phyloP scores from a whole-genome alignment of 2,113 vertebrate species.

The Neoarius graeffei region DNA sequence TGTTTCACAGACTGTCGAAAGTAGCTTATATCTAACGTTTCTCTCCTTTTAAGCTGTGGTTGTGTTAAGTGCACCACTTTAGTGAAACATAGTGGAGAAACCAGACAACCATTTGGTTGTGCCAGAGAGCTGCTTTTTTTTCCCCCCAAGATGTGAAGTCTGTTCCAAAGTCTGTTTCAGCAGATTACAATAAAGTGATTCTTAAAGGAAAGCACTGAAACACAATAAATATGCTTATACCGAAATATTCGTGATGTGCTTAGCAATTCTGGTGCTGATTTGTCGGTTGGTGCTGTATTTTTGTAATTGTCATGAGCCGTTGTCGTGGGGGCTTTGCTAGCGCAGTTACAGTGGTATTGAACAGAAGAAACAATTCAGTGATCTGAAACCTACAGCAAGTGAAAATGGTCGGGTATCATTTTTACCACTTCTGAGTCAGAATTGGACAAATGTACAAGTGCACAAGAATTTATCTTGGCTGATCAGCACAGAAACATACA shows the following conservation, averaged over 20 bases:
- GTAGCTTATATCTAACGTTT: conserved; percentile 8
- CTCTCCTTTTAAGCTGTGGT: background rate
- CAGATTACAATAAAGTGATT: background rate
- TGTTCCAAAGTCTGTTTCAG: conserved; percentile 5
- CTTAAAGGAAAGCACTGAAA: background rate
- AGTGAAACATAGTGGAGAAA: background rate
- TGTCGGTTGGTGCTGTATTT: background rate
- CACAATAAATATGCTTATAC: background rate
- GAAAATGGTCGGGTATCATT: background rate
- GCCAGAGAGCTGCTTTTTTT: background rate
- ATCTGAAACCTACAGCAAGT: background rate
- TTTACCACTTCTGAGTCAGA: background rate
- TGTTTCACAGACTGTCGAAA: conserved; percentile 19
- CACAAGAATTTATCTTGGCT: background rate
- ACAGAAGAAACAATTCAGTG: background rate
- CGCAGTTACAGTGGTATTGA: background rate
- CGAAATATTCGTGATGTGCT: background rate
- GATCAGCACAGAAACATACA: background rate
- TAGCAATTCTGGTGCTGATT: background rate
- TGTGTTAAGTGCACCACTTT: conserved; percentile 23
- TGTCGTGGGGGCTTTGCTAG: background rate
- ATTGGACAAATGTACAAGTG: background rate
- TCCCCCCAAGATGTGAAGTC: background rate
- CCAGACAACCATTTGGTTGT: background rate
- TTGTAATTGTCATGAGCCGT: background rate